Percentiles rank a stretch among this genome's conserved stretches.
Evolutionary conservation across 2,113 vertebrate species (phyloP).

Genomic region (Columba janthina): DNA sequence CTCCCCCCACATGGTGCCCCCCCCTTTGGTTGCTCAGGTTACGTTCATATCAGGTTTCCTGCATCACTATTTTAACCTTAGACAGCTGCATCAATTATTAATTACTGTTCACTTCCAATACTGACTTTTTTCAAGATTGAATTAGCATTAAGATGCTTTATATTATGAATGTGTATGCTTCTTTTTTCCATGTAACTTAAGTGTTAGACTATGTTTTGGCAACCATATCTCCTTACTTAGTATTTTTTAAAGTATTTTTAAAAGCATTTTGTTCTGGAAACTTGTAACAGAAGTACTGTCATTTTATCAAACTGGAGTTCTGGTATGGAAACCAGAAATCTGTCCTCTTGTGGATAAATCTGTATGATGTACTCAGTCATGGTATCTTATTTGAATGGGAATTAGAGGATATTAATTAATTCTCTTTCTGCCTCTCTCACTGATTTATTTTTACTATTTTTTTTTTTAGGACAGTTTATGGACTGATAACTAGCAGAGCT

Average conservation of each 20-base stretch:
- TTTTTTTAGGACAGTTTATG: not conserved
- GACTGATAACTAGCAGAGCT: not conserved
- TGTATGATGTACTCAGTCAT: not conserved
- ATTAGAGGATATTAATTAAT: not conserved
- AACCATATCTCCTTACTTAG: not conserved
- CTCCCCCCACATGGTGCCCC: not conserved
- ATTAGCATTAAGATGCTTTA: not conserved
- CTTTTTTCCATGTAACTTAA: not conserved
- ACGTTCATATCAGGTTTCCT: not conserved
- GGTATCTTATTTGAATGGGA: not conserved
- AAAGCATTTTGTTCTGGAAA: not conserved
- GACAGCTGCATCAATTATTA: not conserved
- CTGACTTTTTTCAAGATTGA: not conserved
- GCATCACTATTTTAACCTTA: not conserved
- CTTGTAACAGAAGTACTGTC: not conserved
- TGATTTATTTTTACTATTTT: not conserved
- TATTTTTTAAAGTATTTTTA: not conserved
- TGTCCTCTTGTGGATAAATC: constrained; percentile 39
- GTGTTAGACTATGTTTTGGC: not conserved
- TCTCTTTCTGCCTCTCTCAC: not conserved
- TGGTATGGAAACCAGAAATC: not conserved
- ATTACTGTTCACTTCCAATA: not conserved
- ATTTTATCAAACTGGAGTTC: not conserved
- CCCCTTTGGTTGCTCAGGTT: not conserved
- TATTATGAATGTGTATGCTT: not conserved